A percentile compares a stretch with the other conserved stretches of the same genome.
phyloP scores from a whole-genome alignment of 2,888 invertebrate genomes.

The Scaptomyza polygonia region DNA sequence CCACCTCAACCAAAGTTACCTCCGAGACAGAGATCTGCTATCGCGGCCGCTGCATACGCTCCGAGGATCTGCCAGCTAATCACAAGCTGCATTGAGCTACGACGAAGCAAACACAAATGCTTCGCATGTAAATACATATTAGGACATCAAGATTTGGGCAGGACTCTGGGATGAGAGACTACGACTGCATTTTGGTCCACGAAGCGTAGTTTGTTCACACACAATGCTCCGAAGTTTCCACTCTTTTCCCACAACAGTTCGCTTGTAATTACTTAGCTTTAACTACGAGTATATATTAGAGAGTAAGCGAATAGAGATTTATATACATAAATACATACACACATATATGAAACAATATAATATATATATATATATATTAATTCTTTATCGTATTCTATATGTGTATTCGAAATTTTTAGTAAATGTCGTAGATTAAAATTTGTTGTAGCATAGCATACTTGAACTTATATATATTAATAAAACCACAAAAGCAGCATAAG shows the following conservation, averaged over 20 bases:
- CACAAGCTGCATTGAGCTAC: conserved; percentile 82
- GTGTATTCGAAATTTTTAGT: conserved; percentile 42
- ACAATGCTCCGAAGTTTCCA: conserved; percentile 9
- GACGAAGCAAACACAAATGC: conserved; percentile 14
- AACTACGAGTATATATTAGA: conserved; percentile 62
- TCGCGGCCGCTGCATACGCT: conserved; percentile 92
- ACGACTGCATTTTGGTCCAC: conserved; percentile 14
- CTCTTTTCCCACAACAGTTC: conserved; percentile 23
- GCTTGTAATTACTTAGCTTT: conserved; percentile 75
- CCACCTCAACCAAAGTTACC: conserved; percentile 91
- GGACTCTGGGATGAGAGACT: conserved; percentile 17
- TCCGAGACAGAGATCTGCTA: conserved; percentile 96
- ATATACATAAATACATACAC: conserved; percentile 19
- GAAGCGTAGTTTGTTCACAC: conserved; percentile 18
- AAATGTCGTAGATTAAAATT: conserved; percentile 44
- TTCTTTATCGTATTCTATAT: conserved; percentile 35
- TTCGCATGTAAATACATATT: conserved; percentile 65
- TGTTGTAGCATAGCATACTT: conserved; percentile 37
- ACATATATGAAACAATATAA: too few relatives aligned
- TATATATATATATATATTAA: conserved; percentile 18
- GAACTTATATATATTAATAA: conserved; percentile 34
- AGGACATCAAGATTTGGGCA: conserved; percentile 45
- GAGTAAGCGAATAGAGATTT: conserved; percentile 38
- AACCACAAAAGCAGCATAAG: conserved; percentile 63
- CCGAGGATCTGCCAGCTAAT: conserved; percentile 83